These are phyloP conservation scores for Apis laboriosa DNA, from an alignment of 1,140 invertebrate genomes.

Conservation along the genomic window DNA sequence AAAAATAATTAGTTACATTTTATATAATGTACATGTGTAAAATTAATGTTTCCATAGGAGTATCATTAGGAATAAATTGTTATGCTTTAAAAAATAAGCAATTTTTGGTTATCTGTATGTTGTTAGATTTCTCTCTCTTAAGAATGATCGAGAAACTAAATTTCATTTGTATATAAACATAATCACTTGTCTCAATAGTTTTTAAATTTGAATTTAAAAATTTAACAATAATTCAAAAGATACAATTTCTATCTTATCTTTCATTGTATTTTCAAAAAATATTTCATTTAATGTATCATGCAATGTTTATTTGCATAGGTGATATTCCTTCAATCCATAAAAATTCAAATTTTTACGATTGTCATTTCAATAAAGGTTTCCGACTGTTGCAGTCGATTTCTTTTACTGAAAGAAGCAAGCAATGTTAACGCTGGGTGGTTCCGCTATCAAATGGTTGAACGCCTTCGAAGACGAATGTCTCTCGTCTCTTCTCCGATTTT, in stretches of 20 bases:
- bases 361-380: conserved; percentile 16
- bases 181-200: not conserved
- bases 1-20: not conserved
- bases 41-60: not conserved
- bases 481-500: conserved; percentile 48
- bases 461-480: conserved; percentile 70
- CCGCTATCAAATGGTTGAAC: conserved; percentile 74
- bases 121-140: not conserved
- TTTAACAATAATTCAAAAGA: not conserved
- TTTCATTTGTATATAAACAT: conserved; percentile 13
- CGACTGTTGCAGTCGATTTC: conserved; percentile 56
- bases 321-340: not conserved
- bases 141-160: conserved; percentile 34
- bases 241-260: not conserved
- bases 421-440: conserved; percentile 47
- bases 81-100: conserved; percentile 25
- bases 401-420: conserved; percentile 33
- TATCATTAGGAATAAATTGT: conserved; percentile 25
- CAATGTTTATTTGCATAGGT: not conserved
- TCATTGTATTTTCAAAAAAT: not conserved
- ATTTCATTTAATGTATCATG: not conserved
- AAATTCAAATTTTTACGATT: conserved; percentile 18
- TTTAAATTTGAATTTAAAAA: not conserved
- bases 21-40: no score
- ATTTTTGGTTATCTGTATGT: conserved; percentile 1